Percentiles rank a stretch among this genome's conserved stretches.
Conservation (phyloP, 2,797 vertebrate genomes). For the Neosilurus mollespiculum region DNA sequence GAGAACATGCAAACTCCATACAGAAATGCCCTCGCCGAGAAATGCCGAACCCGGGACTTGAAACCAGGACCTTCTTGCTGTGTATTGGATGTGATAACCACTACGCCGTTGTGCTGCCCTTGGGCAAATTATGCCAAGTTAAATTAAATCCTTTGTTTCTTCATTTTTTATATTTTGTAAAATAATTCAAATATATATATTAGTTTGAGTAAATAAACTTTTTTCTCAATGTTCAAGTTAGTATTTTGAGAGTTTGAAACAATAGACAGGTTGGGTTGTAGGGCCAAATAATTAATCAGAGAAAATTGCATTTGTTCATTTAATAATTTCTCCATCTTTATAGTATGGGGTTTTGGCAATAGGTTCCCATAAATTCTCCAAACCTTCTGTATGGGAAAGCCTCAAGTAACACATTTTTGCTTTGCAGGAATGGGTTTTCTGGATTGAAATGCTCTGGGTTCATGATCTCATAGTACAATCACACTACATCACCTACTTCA, state of each 20-base stretch:
- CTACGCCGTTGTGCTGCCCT: no score
- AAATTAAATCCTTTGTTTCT: not conserved
- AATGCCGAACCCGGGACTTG: no score
- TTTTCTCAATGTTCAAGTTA: not conserved
- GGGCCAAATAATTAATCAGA: not conserved
- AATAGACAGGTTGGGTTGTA: not conserved
- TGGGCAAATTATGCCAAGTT: not conserved
- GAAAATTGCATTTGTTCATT: not conserved
- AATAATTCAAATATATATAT: not conserved
- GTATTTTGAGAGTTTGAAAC: not conserved
- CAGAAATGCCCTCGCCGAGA: no score
- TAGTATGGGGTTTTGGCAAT: not conserved
- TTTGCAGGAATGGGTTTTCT: not conserved
- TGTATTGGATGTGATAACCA: no score
- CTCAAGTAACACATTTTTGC: not conserved
- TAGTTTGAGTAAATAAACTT: not conserved
- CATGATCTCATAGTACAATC: slow-evolving; percentile 8
- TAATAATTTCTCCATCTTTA: not conserved
- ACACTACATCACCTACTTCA: slow-evolving; percentile 1
- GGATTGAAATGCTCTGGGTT: slow-evolving; percentile 19
- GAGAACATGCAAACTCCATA: no score
- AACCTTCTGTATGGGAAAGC: not conserved
- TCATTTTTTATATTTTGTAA: not conserved
- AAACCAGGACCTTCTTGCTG: no score
- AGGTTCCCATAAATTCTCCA: not conserved